Conservation (phyloP, 2,888 invertebrate species). For the Creontiades dilutus region DNA sequence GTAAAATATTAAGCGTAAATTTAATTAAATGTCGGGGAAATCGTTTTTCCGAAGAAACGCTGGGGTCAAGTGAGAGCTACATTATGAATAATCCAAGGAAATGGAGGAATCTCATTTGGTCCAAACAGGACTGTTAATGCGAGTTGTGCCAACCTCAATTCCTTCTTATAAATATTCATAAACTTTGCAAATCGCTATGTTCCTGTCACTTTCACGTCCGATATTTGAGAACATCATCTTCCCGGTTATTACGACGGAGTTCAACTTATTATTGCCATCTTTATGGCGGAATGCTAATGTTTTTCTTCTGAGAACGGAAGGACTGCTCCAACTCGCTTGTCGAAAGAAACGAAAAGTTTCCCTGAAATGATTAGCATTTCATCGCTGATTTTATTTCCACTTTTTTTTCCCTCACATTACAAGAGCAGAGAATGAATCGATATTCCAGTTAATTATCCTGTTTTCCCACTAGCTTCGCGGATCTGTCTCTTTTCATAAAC, state of each 20-base stretch:
- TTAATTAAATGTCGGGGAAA: background rate
- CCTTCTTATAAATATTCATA: slow-evolving; percentile 10
- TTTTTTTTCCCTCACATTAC: background rate
- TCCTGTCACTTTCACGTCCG: background rate
- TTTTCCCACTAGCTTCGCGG: background rate
- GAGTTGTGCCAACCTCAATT: background rate
- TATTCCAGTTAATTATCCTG: background rate
- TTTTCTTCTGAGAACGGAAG: background rate
- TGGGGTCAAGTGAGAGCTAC: background rate
- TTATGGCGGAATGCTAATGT: background rate
- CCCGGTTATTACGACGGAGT: background rate
- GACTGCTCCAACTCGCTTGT: background rate
- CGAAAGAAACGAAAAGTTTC: background rate
- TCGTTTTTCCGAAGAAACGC: background rate
- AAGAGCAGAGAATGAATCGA: background rate
- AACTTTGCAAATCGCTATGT: slow-evolving; percentile 2
- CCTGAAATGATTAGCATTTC: background rate
- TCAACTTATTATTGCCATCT: background rate
- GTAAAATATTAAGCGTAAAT: background rate
- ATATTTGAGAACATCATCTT: background rate
- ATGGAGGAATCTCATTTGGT: background rate
- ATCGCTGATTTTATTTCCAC: background rate
- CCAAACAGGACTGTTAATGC: background rate
- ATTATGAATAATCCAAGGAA: slow-evolving; percentile 21
- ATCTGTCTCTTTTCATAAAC: too few relatives aligned